A percentile compares a stretch with the other conserved stretches of the same genome.
Evolutionary conservation across 2,888 invertebrate species (phyloP).

Genomic region (Phymatocera aterrima): DNA sequence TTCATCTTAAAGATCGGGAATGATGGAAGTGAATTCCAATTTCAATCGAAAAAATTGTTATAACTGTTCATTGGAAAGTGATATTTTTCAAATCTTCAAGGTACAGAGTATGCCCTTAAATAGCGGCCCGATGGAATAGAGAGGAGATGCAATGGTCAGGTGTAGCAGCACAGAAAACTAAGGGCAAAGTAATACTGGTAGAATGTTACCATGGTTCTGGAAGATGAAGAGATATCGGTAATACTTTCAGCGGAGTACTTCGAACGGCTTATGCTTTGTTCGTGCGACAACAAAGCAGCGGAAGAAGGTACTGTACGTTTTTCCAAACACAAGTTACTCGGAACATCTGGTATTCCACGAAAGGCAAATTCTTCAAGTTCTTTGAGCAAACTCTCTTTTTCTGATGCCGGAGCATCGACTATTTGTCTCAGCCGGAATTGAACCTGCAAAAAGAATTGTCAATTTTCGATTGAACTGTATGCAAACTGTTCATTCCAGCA

Average conservation of each 20-base stretch:
- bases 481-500: neutral
- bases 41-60: no score
- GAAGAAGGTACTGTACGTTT: conserved; percentile 61
- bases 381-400: conserved; percentile 93
- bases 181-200: conserved; percentile 43
- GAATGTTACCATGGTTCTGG: conserved; percentile 44
- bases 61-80: neutral
- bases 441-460: conserved; percentile 76
- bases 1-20: neutral
- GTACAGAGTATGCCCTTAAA: neutral
- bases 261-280: conserved; percentile 62
- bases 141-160: neutral
- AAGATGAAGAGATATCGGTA: conserved; percentile 24
- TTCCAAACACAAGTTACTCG: conserved; percentile 61
- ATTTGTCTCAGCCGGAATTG: conserved; percentile 94
- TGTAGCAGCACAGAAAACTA: conserved; percentile 33
- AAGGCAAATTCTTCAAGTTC: conserved; percentile 98
- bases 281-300: conserved; percentile 54
- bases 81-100: conserved; percentile 2
- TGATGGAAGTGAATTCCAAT: neutral
- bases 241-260: conserved; percentile 29
- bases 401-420: conserved; percentile 89
- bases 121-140: neutral
- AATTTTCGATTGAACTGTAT: no score
- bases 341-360: conserved; percentile 92